Percentiles rank a stretch among this genome's conserved stretches.
phyloP scores from a whole-genome alignment of 1,140 invertebrate species.

The Riptortus pedestris region DNA sequence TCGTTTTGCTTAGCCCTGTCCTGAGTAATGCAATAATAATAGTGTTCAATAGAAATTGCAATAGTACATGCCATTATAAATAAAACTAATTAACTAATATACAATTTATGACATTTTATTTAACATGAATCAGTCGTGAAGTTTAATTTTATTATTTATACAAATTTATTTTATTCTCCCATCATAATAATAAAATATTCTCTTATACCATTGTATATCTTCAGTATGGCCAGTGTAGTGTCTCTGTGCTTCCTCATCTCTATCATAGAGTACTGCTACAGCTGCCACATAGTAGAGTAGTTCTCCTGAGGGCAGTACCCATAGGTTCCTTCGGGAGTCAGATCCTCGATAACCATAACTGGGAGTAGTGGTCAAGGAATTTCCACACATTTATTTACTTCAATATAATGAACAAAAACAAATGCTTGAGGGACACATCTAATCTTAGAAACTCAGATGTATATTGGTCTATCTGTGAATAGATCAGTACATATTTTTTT shows the following conservation, averaged over 20 bases:
- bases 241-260: constrained; percentile 78
- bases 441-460: too few species aligned
- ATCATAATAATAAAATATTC: background rate
- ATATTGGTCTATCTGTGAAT: background rate
- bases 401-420: background rate
- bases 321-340: constrained; percentile 76
- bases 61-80: too few species aligned
- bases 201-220: constrained; percentile 52
- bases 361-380: constrained; percentile 28
- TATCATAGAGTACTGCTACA: constrained; percentile 81
- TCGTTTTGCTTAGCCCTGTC: too few species aligned
- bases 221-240: constrained; percentile 91
- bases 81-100: too few species aligned
- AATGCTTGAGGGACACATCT: too few species aligned
- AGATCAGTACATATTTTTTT: background rate
- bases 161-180: too few species aligned
- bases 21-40: too few species aligned
- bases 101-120: too few species aligned
- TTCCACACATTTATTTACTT: background rate
- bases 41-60: too few species aligned
- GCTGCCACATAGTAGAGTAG: constrained; percentile 86
- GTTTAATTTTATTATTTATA: too few species aligned
- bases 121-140: too few species aligned
- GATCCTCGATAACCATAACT: constrained; percentile 86
- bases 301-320: constrained; percentile 84